phyloP scores from a whole-genome alignment of 2,797 vertebrate genomes.

The Cygnus olor region DNA sequence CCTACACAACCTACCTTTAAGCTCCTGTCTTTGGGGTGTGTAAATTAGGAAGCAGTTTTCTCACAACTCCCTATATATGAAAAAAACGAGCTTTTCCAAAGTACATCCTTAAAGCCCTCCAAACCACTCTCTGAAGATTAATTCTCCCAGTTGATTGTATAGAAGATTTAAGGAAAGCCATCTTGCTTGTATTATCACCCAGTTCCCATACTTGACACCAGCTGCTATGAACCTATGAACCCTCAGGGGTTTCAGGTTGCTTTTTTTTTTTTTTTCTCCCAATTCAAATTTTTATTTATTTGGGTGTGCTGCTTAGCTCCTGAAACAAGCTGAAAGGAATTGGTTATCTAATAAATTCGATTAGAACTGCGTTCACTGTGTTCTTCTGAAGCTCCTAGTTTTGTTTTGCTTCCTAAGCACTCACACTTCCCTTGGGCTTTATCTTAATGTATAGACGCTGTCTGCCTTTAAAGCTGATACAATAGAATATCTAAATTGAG shows the following conservation, averaged over 20 bases:
- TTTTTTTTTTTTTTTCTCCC: neutral
- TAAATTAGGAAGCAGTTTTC: neutral
- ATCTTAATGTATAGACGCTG: neutral
- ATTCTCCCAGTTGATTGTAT: fast-evolving
- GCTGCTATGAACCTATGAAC: neutral
- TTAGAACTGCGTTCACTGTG: neutral
- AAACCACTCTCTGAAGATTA: neutral
- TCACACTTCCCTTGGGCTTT: neutral
- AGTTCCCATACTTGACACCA: neutral
- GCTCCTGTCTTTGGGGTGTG: neutral
- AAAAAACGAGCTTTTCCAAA: neutral
- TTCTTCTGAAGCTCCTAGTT: neutral
- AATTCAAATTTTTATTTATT: neutral
- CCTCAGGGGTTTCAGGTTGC: neutral
- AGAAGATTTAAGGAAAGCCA: neutral
- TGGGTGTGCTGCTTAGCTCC: neutral
- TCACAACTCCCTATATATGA: fast-evolving
- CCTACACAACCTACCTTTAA: neutral
- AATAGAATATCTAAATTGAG: neutral
- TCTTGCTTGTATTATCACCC: neutral
- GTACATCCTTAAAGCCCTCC: fast-evolving
- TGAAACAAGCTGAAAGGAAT: neutral
- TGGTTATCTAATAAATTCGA: neutral
- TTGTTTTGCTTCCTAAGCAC: neutral
- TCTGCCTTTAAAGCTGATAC: neutral